These are phyloP conservation scores for Etia nguti DNA, from an alignment of 2,113 vertebrate genomes.

Conservation along the genomic window DNA sequence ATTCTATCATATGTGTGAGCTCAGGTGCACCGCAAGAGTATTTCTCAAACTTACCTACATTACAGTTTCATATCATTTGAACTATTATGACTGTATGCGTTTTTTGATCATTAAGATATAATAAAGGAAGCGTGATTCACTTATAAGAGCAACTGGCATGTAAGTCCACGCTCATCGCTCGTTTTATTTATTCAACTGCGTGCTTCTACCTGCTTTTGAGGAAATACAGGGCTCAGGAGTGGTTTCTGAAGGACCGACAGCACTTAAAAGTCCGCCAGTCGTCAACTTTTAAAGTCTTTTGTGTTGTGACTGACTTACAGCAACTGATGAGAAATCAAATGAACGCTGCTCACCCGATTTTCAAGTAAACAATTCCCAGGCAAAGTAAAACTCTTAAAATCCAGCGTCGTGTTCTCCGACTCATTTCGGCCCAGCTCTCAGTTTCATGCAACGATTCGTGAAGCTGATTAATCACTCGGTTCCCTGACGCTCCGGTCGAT, in stretches of 20 bases:
- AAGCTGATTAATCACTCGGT: constrained; percentile 46
- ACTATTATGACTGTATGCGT: neutral
- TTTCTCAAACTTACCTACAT: neutral
- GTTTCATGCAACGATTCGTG: constrained; percentile 50
- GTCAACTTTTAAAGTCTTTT: neutral
- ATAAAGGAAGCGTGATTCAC: neutral
- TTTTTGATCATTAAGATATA: neutral
- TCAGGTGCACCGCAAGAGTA: neutral
- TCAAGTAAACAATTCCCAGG: constrained; percentile 92
- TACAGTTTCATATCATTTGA: neutral
- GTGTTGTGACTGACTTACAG: neutral
- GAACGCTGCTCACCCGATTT: constrained; percentile 86
- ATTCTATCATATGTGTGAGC: neutral
- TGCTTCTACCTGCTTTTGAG: neutral
- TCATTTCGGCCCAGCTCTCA: constrained; percentile 82
- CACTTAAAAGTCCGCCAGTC: neutral
- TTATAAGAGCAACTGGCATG: neutral
- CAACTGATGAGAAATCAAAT: neutral
- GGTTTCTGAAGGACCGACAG: neutral
- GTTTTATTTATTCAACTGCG: neutral
- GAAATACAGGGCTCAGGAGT: neutral
- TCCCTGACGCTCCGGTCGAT: constrained; percentile 45
- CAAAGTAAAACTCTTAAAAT: constrained; percentile 94
- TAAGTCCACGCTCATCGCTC: neutral
- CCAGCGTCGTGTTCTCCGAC: constrained; percentile 90